phyloP scores from a whole-genome alignment of 2,888 invertebrate genomes.

The Agrochola litura region DNA sequence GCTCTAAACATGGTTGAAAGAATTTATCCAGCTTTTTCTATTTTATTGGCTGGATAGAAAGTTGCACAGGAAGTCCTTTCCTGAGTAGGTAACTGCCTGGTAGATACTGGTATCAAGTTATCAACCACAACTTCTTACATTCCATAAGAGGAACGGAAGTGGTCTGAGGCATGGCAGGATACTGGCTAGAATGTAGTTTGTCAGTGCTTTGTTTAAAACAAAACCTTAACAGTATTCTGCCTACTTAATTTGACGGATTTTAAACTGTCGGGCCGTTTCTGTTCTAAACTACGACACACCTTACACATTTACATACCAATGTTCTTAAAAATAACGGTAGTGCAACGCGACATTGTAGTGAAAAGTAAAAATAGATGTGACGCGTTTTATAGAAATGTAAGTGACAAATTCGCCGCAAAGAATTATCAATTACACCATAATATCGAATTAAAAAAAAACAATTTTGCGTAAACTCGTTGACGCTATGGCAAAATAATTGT shows the following conservation, averaged over 20 bases:
- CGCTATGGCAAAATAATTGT: too few species aligned
- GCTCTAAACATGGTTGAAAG: background rate
- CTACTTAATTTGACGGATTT: background rate
- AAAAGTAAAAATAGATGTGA: constrained; percentile 26
- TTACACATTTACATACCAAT: background rate
- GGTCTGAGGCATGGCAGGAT: constrained; percentile 14
- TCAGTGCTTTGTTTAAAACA: background rate
- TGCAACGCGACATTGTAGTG: background rate
- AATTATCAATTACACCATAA: background rate
- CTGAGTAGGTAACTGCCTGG: background rate
- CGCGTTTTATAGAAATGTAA: background rate
- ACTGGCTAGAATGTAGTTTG: background rate
- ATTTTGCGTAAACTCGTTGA: background rate
- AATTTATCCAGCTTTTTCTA: background rate
- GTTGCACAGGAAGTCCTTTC: constrained; percentile 39
- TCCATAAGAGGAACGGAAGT: constrained; percentile 23
- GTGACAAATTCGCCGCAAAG: background rate
- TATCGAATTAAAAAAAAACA: background rate
- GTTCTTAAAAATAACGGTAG: constrained; percentile 35
- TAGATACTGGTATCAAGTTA: constrained; percentile 7
- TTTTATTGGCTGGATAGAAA: constrained; percentile 27
- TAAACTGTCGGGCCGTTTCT: background rate
- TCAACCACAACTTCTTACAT: constrained; percentile 14
- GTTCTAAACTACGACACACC: background rate
- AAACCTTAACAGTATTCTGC: background rate